Percentiles rank a stretch among this genome's conserved stretches.
Evolutionary conservation across 2,888 invertebrate genomes (phyloP).

Genomic region (Sylvicola cinctus): DNA sequence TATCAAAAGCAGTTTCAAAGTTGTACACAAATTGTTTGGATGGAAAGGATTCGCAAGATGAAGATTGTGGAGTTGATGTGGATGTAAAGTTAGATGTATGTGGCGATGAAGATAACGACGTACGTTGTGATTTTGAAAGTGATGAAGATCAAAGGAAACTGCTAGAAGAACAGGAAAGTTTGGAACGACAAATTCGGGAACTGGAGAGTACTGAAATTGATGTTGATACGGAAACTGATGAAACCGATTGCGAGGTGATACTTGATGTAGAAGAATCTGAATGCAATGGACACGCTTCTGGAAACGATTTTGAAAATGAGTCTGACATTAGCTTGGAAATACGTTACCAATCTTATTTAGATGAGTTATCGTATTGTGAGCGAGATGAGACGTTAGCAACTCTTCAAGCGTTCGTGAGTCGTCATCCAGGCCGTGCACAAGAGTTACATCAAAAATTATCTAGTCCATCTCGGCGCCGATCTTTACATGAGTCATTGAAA

Average conservation of each 20-base stretch:
- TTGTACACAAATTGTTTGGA: conserved; percentile 13
- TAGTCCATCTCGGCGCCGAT: conserved; percentile 69
- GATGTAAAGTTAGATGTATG: conserved; percentile 27
- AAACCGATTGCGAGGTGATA: conserved; percentile 30
- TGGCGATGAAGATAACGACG: conserved; percentile 23
- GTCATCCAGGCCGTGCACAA: conserved; percentile 82
- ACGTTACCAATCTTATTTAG: conserved; percentile 46
- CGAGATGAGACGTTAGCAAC: conserved; percentile 61
- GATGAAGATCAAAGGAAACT: conserved; percentile 56
- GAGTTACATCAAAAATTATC: conserved; percentile 88
- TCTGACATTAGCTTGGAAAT: conserved; percentile 35
- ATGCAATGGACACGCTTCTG: conserved; percentile 13
- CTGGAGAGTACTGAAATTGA: conserved; percentile 50
- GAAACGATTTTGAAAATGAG: conserved; percentile 19
- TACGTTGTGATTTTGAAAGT: conserved; percentile 26
- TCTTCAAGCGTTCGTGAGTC: conserved; percentile 53
- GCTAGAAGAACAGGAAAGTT: conserved; percentile 52
- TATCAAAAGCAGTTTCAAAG: conserved; percentile 24
- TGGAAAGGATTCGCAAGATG: conserved; percentile 9
- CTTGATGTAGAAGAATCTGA: conserved; percentile 17
- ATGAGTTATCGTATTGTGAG: conserved; percentile 69
- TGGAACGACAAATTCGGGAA: conserved; percentile 57
- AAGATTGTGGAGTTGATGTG: conserved; percentile 9
- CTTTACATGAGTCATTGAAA: conserved; percentile 59
- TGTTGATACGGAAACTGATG: conserved; percentile 64